Base-by-base conservation (phyloP, 1,140 invertebrate genomes). In the Neocloeon triangulifer region DNA sequence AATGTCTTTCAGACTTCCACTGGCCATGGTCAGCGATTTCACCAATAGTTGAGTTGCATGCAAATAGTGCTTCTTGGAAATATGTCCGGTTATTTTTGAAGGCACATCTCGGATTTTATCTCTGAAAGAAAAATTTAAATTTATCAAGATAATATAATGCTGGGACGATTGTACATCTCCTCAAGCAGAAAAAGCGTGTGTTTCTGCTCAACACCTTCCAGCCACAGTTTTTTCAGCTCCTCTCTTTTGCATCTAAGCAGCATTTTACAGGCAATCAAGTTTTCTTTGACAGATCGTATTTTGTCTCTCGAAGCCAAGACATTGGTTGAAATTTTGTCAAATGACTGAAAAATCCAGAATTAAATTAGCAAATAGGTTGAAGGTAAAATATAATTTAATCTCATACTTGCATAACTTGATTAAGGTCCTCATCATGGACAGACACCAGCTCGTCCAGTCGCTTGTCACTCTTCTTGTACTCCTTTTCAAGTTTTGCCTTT, bases 121-220 rank as follows among this genome's bases (percentile, higher is more conserved):
- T 33, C 77, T 81, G 46, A 9, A 60, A 53, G 31, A 32, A 36
- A 30, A 33, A 26, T 29, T 23, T 25, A 8, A 23, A 23, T 23
- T 23, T 23, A 23, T 8, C 12, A 23, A 8, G 22, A 12, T 8
- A 12, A 23, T 8, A 8, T 23, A 12, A 23, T 23, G n/a, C n/a
- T n/a, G 31, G 19, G 5, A 7, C 18, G 6, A 31, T 46, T 64
- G 64, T 59, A 85, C 78, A 92, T 82, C 56, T 91, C 77, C 42
- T 84, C 78, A 19, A 92, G 54, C 48, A 92, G 66, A 37, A 77
- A 62, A 13, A 92, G 51, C 37, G 85, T 75, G 49, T 89, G 74
- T 47, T 88, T 85, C 43, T 94, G 85, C 48, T 94, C 81, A 12
- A 92, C 66, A 4, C 82, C 81, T 54, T 94, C 86, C 1, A 79